These are phyloP conservation scores for Dendropsophus ebraccatus DNA, from an alignment of 2,113 vertebrate genomes.

Conservation along the genomic window DNA sequence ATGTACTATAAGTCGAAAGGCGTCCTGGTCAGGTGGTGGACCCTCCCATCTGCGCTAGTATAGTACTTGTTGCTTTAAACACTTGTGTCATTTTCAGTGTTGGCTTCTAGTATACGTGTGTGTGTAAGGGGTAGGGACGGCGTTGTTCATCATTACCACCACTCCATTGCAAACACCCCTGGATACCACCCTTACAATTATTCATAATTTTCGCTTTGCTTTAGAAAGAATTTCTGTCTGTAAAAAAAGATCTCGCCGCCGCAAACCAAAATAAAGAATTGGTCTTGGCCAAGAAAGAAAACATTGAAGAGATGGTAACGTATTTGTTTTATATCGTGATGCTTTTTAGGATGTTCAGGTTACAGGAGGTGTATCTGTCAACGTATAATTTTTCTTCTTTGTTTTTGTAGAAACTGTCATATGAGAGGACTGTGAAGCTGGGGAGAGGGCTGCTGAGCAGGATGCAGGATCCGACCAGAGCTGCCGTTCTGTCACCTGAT, in stretches of 20 bases:
- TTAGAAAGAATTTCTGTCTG: constrained; percentile 42
- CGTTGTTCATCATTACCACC: no score
- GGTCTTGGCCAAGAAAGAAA: constrained; percentile 39
- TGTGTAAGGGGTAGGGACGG: no score
- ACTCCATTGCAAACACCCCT: background rate
- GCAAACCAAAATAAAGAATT: background rate
- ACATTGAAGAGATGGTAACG: constrained; percentile 27
- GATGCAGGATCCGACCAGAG: background rate
- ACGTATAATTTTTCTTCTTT: background rate
- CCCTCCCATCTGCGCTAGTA: no score
- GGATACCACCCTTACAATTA: background rate
- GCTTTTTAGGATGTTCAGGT: background rate
- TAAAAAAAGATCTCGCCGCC: constrained; percentile 18
- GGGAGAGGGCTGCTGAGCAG: constrained; percentile 42
- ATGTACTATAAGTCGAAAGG: no score
- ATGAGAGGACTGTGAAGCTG: background rate
- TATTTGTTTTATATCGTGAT: background rate
- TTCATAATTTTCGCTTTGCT: background rate
- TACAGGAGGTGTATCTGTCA: background rate
- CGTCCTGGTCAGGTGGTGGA: no score
- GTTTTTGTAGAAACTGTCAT: constrained; percentile 44
- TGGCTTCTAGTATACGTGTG: no score
- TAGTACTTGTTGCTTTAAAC: no score
- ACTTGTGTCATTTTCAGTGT: no score
- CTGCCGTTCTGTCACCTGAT: background rate